phyloP scores from a whole-genome alignment of 2,888 invertebrate species.

The Polylopha cassiicola region DNA sequence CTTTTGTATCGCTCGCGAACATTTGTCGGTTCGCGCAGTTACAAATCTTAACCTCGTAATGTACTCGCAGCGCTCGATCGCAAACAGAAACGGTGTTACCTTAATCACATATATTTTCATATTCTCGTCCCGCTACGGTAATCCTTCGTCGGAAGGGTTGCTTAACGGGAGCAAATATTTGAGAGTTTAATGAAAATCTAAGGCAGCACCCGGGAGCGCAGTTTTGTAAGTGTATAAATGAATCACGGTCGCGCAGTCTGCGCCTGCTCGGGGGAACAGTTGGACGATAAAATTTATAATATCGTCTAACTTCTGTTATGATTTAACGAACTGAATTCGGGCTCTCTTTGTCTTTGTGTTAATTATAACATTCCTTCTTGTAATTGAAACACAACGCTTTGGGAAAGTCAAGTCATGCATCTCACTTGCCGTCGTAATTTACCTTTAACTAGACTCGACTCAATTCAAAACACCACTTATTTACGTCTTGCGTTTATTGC shows the following conservation, averaged over 20 bases:
- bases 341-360: conserved; percentile 51
- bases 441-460: conserved; percentile 12
- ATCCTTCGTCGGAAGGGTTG: conserved; percentile 47
- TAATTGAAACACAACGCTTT: conserved; percentile 30
- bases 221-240: conserved; percentile 58
- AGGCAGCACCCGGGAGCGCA: conserved; percentile 45
- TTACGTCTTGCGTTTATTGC: conserved; percentile 11
- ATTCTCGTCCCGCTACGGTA: conserved; percentile 50
- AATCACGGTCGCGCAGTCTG: conserved; percentile 55
- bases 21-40: conserved; percentile 42
- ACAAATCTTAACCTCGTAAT: conserved; percentile 27
- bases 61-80: conserved; percentile 45
- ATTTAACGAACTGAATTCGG: conserved; percentile 65
- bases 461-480: conserved; percentile 11
- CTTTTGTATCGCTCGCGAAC: conserved; percentile 29
- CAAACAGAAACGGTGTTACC: conserved; percentile 39
- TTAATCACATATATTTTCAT: conserved; percentile 62
- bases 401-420: conserved; percentile 17
- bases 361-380: conserved; percentile 50
- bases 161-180: conserved; percentile 63
- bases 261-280: conserved; percentile 49
- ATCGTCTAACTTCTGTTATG: conserved; percentile 67
- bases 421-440: conserved; percentile 18
- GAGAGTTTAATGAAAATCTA: conserved; percentile 69
- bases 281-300: conserved; percentile 65